A percentile compares a stretch with the other conserved stretches of the same genome.
These are phyloP conservation scores for Bombus soroeensis DNA, from an alignment of 1,140 invertebrate species.

Conservation along the genomic window DNA sequence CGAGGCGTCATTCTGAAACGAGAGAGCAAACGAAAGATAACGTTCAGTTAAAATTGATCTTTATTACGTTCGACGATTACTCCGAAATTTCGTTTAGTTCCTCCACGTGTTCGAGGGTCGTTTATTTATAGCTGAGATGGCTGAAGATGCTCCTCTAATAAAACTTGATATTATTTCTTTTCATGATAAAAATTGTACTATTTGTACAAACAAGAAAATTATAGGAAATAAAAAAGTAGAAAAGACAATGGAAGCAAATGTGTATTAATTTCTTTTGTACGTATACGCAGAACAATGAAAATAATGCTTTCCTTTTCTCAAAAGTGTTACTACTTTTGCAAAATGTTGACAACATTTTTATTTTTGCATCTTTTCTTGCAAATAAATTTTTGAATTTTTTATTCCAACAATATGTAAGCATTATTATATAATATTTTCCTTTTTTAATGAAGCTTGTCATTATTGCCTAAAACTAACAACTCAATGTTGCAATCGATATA, in stretches of 20 bases:
- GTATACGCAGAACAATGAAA: background rate
- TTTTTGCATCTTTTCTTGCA: too few species aligned
- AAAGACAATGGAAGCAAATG: background rate
- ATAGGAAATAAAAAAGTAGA: background rate
- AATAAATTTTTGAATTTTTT: too few species aligned
- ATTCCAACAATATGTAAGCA: background rate
- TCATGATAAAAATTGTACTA: background rate
- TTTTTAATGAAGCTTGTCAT: background rate
- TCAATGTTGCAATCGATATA: background rate
- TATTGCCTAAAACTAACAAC: background rate
- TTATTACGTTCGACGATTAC: background rate
- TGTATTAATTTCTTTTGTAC: background rate
- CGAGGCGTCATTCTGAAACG: background rate
- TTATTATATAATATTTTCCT: background rate
- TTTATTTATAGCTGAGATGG: background rate
- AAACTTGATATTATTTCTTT: background rate
- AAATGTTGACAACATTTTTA: too few species aligned
- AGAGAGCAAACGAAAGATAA: background rate
- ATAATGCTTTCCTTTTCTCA: background rate
- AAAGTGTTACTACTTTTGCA: background rate
- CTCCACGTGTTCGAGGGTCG: background rate
- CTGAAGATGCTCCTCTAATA: background rate
- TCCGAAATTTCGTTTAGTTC: background rate
- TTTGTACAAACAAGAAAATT: background rate
- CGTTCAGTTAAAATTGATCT: slow-evolving; percentile 11